Base-by-base conservation (phyloP, 2,888 invertebrate species). In the Pomacea canaliculata region DNA sequence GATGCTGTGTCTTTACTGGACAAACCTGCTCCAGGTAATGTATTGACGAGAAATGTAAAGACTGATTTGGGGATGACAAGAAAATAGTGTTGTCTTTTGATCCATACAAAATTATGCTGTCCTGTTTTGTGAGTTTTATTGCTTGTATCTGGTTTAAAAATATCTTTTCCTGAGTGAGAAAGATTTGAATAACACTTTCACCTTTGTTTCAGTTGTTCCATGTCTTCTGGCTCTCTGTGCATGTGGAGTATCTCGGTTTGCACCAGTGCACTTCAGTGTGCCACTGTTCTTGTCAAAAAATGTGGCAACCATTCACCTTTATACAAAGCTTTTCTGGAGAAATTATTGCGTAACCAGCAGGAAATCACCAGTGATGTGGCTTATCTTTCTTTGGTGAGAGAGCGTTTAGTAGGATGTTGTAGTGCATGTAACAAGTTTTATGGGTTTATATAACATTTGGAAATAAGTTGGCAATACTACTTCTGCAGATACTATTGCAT, bases 151-250 rank as follows among this genome's bases (percentile, higher is more conserved):
- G n/a, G n/a, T 46, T n/a, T 13, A 5, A 37, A 37, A 37, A 37
- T 37, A 37, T 37, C 5, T 5, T 37, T 37, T 37, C 23, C 23
- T 23, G 48, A 56, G 8, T 67, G 51, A 37, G 51, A 27, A 63
- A 12, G 16, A 18, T n/a, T 66, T 23, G 72, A 37, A 37, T 16
- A 18, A 66, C 62, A 48, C 27, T 62, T 18, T 46, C n/a, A 62
- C 10, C 68, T 76, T 70, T 76, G 62, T 76, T 79, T 23, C 82
- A 88, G 89, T 93, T 1, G 88, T 94, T 8, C 89, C 92, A 0
- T 91, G 93, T 76, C 90, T 93, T 23, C 79, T 94, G 59, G 90
- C 94, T 0, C 93, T 93, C 18, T 90, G 95, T 10, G 92, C 92
- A 66, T 93, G 93, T 80, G 92, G 92, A 0, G 89, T 93, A 23